Evolutionary conservation across 1,140 invertebrate genomes (phyloP).

Genomic region (Melipona quadrifasciata): DNA sequence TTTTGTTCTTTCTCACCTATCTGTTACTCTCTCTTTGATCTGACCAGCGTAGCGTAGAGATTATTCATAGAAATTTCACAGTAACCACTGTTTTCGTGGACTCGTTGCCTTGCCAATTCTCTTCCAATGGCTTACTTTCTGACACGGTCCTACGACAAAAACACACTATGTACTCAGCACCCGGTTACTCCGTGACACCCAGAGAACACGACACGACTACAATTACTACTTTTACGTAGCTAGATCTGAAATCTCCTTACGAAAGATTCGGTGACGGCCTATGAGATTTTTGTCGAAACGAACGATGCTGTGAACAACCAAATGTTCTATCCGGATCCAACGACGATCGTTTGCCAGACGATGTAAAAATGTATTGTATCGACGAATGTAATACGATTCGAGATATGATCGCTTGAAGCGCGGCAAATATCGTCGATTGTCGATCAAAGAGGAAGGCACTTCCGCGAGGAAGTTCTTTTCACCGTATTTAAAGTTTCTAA

Average conservation of each 20-base stretch:
- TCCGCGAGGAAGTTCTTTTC: neutral
- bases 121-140: constrained; percentile 23
- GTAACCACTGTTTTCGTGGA: neutral
- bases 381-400: neutral
- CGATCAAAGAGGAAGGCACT: neutral
- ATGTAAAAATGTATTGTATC: neutral
- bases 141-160: neutral
- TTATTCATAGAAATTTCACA: constrained; percentile 14
- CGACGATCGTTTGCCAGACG: neutral
- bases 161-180: neutral
- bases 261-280: constrained; percentile 1
- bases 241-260: neutral
- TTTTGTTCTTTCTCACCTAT: neutral
- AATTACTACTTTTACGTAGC: neutral
- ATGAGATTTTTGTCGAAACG: neutral
- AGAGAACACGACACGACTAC: neutral
- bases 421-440: neutral
- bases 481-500: neutral
- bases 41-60: constrained; percentile 31
- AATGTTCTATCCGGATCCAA: constrained; percentile 16
- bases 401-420: neutral
- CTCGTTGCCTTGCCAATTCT: constrained; percentile 33
- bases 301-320: constrained; percentile 54
- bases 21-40: neutral
- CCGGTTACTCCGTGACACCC: constrained; percentile 10